phyloP scores from a whole-genome alignment of 2,888 invertebrate species.

The Caenorhabditis sp. region DNA sequence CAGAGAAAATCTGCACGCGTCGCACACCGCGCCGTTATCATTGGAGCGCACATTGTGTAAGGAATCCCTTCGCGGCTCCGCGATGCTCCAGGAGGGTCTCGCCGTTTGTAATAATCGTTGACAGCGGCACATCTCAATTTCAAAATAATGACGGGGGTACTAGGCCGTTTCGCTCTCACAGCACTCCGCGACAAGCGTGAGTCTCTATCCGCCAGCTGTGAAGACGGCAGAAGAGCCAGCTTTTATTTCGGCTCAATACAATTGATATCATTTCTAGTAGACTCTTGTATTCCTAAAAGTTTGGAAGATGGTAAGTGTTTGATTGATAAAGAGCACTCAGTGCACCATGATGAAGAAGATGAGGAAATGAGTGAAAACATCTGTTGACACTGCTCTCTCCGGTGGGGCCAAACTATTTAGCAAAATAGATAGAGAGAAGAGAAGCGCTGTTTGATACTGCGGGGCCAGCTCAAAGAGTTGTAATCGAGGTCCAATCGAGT shows the following conservation, averaged over 20 bases:
- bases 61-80: not conserved
- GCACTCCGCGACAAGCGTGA: conserved; percentile 54
- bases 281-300: not conserved
- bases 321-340: conserved; percentile 38
- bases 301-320: conserved; percentile 50
- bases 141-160: conserved; percentile 65
- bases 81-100: not conserved
- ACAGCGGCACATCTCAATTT: conserved; percentile 64
- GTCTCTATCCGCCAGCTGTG: conserved; percentile 58
- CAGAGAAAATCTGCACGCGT: conserved; percentile 56
- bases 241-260: conserved; percentile 35
- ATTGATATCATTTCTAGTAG: conserved; percentile 23
- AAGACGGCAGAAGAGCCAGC: conserved; percentile 35
- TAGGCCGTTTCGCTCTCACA: conserved; percentile 53
- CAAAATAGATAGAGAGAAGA: conserved; percentile 61
- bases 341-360: conserved; percentile 22
- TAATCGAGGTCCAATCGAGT: conserved; percentile 60
- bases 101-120: conserved; percentile 61
- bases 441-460: conserved; percentile 62
- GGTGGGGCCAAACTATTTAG: conserved; percentile 52
- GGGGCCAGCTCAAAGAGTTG: conserved; percentile 56
- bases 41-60: conserved; percentile 51
- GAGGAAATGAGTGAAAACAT: conserved; percentile 53
- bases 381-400: conserved; percentile 50
- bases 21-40: conserved; percentile 52